Evolutionary conservation across 2,888 invertebrate genomes (phyloP), one percentile per base, ranked within the genome.

Genomic region (Macrosoma leucophasiata): DNA sequence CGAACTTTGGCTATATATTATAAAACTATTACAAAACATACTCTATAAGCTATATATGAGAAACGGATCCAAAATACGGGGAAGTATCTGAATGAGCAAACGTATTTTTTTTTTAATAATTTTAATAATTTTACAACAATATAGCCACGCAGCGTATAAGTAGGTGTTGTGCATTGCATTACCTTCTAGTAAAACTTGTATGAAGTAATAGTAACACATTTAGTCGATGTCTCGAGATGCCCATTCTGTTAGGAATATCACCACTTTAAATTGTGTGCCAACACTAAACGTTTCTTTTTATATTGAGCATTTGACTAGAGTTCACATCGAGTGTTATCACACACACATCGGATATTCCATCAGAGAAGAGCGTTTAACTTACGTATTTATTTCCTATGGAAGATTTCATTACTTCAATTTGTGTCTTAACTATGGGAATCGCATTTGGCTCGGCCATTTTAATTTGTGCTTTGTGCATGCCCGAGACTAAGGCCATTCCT

Each of bases 71-170:
- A 77, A 78, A 79, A 78, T 53, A 63, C 58, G 49, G 67, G 78
- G 81, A 81, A 82, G 81, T 78, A 73, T 63, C 51, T 54, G 55
- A n/a, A 63, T 81, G 82, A 82, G 82, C 81, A 82, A 81, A 68
- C 65, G 65, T 68, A 61, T 55, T 52, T 44, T 62, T 47, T 48
- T 54, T 56, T 48, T 53, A 48, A n/a, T n/a, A n/a, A 49, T 27
- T 43, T 46, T 40, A 65, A 69, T 65, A 72, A 68, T 70, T 73
- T 75, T 73, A 74, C 62, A 71, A 72, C 39, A 58, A 57, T 63
- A 63, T 66, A 75, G 72, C 71, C 68, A 50, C 51, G 58, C 65
- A 62, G 68, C 63, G 48, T 50, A 43, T 52, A 50, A 56, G 55
- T 57, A 58, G 59, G 57, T 59, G 52, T 58, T 60, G 70, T 70